phyloP scores from a whole-genome alignment of 1,140 invertebrate species.

The Notospermus geniculatus region DNA sequence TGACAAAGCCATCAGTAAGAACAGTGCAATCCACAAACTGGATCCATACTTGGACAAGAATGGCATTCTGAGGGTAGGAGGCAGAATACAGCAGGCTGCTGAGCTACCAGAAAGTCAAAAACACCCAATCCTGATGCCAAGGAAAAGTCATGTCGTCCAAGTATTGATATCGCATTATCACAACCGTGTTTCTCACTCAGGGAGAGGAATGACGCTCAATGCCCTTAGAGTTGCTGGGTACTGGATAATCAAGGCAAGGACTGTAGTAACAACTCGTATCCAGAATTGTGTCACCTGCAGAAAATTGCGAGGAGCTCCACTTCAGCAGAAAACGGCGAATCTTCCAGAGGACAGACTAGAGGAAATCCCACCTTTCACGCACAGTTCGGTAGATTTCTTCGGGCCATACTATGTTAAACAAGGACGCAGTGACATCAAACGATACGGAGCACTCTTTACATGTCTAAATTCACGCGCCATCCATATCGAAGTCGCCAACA shows the following conservation, averaged over 20 bases:
- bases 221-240: conserved; percentile 17
- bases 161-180: conserved; percentile 13
- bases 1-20: too few relatives aligned
- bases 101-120: too few relatives aligned
- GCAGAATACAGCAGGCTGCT: too few relatives aligned
- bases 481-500: background rate
- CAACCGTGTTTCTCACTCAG: conserved; percentile 9
- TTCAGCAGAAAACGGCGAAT: conserved; percentile 17
- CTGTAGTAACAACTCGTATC: conserved; percentile 11
- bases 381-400: conserved; percentile 16
- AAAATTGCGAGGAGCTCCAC: background rate
- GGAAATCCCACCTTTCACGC: conserved; percentile 12
- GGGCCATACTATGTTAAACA: conserved; percentile 13
- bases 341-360: conserved; percentile 16
- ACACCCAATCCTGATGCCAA: too few relatives aligned
- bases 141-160: conserved; percentile 8
- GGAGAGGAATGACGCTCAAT: conserved; percentile 18
- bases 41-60: conserved; percentile 18
- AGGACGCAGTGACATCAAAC: conserved; percentile 8
- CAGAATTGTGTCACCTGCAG: conserved; percentile 19
- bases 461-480: conserved; percentile 8
- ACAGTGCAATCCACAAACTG: conserved; percentile 10
- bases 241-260: conserved; percentile 14
- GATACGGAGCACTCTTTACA: conserved; percentile 5
- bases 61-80: conserved; percentile 17